Evolutionary conservation across 2,113 vertebrate species (phyloP), one percentile per base, ranked within the genome.

Genomic region (Cettia cetti): DNA sequence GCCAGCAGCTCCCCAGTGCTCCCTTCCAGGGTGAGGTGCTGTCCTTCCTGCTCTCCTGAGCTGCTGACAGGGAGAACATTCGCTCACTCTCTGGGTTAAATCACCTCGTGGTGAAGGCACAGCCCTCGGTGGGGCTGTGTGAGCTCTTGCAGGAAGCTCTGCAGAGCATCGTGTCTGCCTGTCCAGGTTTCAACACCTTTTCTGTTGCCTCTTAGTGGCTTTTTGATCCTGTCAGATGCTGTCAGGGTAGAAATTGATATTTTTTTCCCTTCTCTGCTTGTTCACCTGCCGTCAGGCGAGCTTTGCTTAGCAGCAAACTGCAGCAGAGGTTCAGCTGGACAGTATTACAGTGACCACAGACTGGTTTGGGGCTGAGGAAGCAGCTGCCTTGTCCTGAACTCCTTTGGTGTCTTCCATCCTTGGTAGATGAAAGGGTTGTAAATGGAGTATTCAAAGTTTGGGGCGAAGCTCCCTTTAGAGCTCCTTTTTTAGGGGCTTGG

Each of bases 41-140:
- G 89, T 45, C 94, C 90, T 89, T 89, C 92, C 96, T 79, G 80
- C 28, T 28, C 86, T 28, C 68, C 93, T 10, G 15, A 70, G 77
- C 96, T 74, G 68, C 40, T 80, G 83, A 57, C 44, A 77, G 96
- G 2, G 45, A 12, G 7, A 40, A 7, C 9, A 26, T 17, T 49
- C 8, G 10, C 31, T 69, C 70, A 0, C 52, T 6, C 65, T 17
- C 92, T 47, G 61, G 35, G 1, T n/a, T 66, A 10, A 31, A 50
- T 86, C 72, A 7, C 9, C 56, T 18, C 10, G 0, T 42, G 40
- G 7, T 6, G 71, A 83, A 52, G 57, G 66, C 74, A 70, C 63
- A 52, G 33, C 80, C 52, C 83, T 76, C 4, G 0, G 0, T 3
- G 8, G 40, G 35, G 87, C 87, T 10, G 47, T 2, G 4, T 0